Evolutionary conservation across 2,113 vertebrate genomes (phyloP).

Genomic region (Psammodynastes pulverulentus): DNA sequence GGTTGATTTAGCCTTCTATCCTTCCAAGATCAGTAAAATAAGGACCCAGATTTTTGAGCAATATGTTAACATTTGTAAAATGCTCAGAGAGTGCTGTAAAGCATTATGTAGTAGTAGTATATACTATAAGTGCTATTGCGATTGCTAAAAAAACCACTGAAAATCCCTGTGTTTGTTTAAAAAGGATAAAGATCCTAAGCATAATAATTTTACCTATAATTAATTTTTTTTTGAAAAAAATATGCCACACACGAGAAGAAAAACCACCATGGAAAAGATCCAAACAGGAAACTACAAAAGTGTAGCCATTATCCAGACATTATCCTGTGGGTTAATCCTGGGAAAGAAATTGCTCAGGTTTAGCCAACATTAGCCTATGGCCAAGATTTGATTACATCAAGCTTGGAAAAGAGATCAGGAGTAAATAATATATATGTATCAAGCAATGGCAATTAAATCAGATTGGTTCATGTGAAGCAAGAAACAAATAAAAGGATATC

Average conservation of each 20-base stretch:
- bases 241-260: background rate
- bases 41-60: background rate
- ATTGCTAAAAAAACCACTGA: background rate
- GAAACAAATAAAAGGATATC: background rate
- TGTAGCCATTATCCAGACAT: background rate
- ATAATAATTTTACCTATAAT: background rate
- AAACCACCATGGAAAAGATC: background rate
- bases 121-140: background rate
- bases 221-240: background rate
- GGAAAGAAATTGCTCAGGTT: background rate
- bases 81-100: background rate
- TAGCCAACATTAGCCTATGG: background rate
- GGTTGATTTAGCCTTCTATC: background rate
- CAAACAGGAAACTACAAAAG: background rate
- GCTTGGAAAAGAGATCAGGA: background rate
- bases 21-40: background rate
- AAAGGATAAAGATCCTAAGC: background rate
- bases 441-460: background rate
- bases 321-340: background rate
- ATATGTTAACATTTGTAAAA: background rate
- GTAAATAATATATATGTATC: background rate
- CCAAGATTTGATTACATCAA: background rate
- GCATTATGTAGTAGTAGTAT: background rate
- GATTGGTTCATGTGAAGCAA: background rate
- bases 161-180: background rate